These are phyloP conservation scores for Apodemus speciosus DNA, from an alignment of 2,113 vertebrate genomes.

Conservation along the genomic window DNA sequence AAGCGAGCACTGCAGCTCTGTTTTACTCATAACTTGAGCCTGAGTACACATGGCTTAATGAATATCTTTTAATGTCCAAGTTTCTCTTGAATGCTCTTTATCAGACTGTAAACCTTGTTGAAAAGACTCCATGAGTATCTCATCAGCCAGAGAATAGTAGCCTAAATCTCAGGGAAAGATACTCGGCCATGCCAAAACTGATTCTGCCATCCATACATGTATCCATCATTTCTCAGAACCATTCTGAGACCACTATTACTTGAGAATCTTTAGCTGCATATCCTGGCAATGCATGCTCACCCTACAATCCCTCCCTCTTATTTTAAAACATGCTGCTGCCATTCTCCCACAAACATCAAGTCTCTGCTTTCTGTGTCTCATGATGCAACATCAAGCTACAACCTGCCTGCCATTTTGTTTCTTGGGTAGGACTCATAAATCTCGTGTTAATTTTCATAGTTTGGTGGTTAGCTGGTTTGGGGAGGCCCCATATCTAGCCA, in stretches of 20 bases:
- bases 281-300: background rate
- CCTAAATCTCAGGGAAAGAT: accelerated
- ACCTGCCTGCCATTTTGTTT: background rate
- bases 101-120: background rate
- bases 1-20: background rate
- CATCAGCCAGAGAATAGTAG: background rate
- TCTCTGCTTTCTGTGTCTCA: background rate
- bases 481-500: background rate
- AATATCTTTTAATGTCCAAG: too few species aligned
- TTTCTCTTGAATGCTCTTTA: background rate
- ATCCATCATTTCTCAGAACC: background rate
- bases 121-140: background rate
- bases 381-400: background rate
- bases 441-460: background rate
- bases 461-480: too few species aligned
- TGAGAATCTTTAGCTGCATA: background rate
- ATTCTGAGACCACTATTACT: background rate
- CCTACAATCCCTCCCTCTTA: too few species aligned
- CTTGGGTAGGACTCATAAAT: background rate
- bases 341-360: background rate
- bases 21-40: background rate
- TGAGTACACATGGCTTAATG: background rate
- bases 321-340: too few species aligned
- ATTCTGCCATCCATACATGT: accelerated
- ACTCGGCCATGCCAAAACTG: accelerated